Evolutionary conservation across 1,140 invertebrate genomes (phyloP).

Genomic region (Triops cancriformis): DNA sequence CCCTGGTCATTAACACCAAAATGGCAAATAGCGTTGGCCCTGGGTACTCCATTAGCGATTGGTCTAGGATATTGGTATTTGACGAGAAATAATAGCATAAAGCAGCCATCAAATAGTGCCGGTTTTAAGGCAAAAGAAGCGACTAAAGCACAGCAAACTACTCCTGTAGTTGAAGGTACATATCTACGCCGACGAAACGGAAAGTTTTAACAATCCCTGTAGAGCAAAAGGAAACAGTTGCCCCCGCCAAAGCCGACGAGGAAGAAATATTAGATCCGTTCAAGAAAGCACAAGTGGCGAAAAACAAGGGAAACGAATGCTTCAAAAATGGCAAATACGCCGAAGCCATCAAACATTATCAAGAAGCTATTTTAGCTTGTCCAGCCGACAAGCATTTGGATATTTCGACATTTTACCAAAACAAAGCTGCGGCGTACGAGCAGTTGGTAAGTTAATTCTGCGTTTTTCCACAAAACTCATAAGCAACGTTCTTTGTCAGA

Average conservation of each 20-base stretch:
- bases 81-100: conserved; percentile 43
- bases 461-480: background rate
- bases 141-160: conserved; percentile 28
- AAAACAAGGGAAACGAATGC: conserved; percentile 76
- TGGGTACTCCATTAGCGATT: conserved; percentile 70
- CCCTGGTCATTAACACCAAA: conserved; percentile 41
- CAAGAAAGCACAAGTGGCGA: conserved; percentile 62
- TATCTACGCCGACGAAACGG: conserved; percentile 3
- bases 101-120: conserved; percentile 28
- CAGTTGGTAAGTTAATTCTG: conserved; percentile 55
- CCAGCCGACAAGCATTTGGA: conserved; percentile 61
- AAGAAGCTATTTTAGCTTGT: conserved; percentile 77
- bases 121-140: conserved; percentile 23
- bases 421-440: conserved; percentile 89
- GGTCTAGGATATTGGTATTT: conserved; percentile 73
- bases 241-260: conserved; percentile 5
- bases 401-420: conserved; percentile 87
- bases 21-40: conserved; percentile 65
- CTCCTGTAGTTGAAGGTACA: conserved; percentile 17
- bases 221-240: conserved; percentile 31
- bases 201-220: conserved; percentile 33
- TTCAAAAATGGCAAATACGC: conserved; percentile 80
- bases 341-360: conserved; percentile 78
- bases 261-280: conserved; percentile 43
- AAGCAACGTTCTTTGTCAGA: conserved; percentile 40